Evolutionary conservation across 2,888 invertebrate genomes (phyloP).

Genomic region (Plebejus argus): DNA sequence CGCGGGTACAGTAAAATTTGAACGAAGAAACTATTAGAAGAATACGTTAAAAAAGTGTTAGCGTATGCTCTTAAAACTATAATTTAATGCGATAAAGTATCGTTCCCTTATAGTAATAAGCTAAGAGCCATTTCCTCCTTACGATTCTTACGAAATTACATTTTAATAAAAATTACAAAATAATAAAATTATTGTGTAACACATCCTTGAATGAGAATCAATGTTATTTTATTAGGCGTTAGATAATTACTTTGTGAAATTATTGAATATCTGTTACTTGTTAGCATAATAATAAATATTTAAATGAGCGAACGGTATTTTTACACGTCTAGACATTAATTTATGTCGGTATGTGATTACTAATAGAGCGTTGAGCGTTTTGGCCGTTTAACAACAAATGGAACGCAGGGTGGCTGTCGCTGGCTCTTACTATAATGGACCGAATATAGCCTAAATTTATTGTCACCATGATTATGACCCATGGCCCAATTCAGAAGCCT

Average conservation of each 20-base stretch:
- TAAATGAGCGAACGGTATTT: slow-evolving; percentile 1
- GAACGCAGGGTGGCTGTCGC: too few species aligned
- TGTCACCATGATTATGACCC: too few species aligned
- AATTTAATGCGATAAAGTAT: not conserved
- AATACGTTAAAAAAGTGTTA: too few species aligned
- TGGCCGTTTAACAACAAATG: too few species aligned
- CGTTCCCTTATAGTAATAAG: not conserved
- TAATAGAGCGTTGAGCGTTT: too few species aligned
- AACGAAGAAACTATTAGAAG: too few species aligned
- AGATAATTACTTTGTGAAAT: slow-evolving; percentile 10
- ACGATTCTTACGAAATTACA: not conserved
- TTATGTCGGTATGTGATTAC: not conserved
- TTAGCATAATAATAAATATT: slow-evolving; percentile 4
- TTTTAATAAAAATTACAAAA: not conserved
- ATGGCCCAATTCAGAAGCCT: not conserved
- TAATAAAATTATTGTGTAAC: slow-evolving; percentile 3
- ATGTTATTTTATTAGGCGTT: not conserved
- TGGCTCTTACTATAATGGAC: too few species aligned
- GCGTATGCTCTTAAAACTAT: too few species aligned
- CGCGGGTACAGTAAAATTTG: too few species aligned
- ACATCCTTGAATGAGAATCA: slow-evolving; percentile 1
- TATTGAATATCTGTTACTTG: slow-evolving; percentile 2
- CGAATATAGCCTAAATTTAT: too few species aligned
- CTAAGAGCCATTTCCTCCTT: not conserved
- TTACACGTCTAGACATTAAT: not conserved